Percentiles rank a stretch among this genome's conserved stretches.
Conservation (phyloP, 1,140 invertebrate species). For the Arctopsyche grandis region DNA sequence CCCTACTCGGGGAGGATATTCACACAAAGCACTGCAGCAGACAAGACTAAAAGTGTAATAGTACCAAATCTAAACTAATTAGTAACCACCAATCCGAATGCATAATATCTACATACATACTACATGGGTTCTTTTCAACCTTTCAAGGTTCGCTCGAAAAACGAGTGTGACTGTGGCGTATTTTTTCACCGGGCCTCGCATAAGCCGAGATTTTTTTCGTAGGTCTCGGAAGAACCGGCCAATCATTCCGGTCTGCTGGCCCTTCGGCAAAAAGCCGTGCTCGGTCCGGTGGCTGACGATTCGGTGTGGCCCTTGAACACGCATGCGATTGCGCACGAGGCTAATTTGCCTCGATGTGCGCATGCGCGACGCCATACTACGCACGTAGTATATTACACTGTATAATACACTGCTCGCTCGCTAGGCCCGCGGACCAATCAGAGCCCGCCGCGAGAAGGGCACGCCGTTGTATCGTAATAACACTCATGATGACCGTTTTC, state of each 20-base stretch:
- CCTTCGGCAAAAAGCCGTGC: not conserved
- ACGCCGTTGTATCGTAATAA: conserved; percentile 34
- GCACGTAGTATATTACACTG: not conserved
- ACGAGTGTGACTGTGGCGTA: no score
- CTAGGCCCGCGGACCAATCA: conserved; percentile 11
- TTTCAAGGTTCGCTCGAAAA: no score
- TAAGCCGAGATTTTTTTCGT: not conserved
- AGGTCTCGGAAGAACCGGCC: not conserved
- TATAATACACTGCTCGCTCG: not conserved
- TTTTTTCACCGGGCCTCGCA: not conserved
- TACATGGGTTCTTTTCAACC: no score
- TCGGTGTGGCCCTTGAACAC: conserved; percentile 30
- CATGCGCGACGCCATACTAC: not conserved
- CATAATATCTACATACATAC: no score
- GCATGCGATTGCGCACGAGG: conserved; percentile 37
- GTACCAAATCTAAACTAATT: no score
- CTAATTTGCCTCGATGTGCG: not conserved
- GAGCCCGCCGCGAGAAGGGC: conserved; percentile 20
- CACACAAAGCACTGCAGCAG: no score
- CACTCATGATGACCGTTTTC: not conserved
- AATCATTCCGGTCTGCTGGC: not conserved
- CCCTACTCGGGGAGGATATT: no score
- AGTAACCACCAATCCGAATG: no score
- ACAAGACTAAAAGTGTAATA: no score
- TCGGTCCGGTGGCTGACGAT: conserved; percentile 17